Evolutionary conservation across 2,113 vertebrate genomes (phyloP).

Genomic region (Campylomormyrus tamandua): DNA sequence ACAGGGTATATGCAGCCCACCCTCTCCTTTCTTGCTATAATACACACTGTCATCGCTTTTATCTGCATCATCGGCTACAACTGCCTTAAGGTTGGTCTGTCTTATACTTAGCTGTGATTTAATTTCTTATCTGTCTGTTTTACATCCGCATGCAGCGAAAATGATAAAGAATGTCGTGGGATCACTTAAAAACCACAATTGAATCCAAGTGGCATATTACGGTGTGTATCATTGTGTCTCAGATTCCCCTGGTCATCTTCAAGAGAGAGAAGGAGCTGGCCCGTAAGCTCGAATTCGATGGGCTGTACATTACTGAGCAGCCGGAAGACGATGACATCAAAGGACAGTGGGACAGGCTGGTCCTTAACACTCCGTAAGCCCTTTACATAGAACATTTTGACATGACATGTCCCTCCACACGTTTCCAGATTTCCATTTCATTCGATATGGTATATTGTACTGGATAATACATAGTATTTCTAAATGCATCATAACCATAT

Average conservation of each 20-base stretch:
- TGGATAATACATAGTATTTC: not conserved
- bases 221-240: not conserved
- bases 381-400: not conserved
- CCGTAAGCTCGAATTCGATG: slow-evolving; percentile 86
- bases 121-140: not conserved
- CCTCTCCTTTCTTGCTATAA: slow-evolving; percentile 64
- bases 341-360: slow-evolving; percentile 85
- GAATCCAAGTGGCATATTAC: not conserved
- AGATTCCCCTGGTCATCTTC: slow-evolving; percentile 88
- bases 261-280: slow-evolving; percentile 88
- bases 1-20: slow-evolving; percentile 92
- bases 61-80: slow-evolving; percentile 95
- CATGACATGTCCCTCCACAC: not conserved
- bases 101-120: not conserved
- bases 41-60: slow-evolving; percentile 84
- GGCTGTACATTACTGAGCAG: slow-evolving; percentile 84
- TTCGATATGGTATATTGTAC: not conserved
- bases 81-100: slow-evolving; percentile 71
- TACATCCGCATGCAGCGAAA: not conserved
- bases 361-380: slow-evolving; percentile 81
- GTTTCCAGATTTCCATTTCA: not conserved
- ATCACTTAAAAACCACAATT: not conserved
- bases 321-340: slow-evolving; percentile 87
- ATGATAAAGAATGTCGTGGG: not conserved
- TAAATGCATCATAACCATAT: not conserved